Percentiles rank a stretch among this genome's conserved stretches.
Evolutionary conservation across 2,113 vertebrate genomes (phyloP).

Genomic region (Pyrgilauda ruficollis): DNA sequence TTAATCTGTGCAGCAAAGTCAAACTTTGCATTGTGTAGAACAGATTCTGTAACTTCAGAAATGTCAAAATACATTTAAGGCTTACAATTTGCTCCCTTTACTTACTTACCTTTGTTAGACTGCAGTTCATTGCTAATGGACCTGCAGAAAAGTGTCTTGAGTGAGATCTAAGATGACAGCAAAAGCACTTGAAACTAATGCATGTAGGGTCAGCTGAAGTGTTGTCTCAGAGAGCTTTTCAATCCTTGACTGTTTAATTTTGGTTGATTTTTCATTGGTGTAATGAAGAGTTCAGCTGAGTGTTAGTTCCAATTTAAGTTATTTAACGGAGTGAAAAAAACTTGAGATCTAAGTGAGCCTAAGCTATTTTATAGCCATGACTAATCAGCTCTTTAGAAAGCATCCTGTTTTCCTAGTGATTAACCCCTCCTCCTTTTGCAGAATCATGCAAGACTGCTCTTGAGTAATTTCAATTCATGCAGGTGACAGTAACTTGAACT

Average conservation of each 20-base stretch:
- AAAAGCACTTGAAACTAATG: not conserved
- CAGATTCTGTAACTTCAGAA: not conserved
- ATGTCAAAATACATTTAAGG: not conserved
- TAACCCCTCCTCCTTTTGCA: constrained; percentile 41
- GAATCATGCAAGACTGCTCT: constrained; percentile 56
- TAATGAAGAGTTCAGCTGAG: not conserved
- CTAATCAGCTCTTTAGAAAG: constrained; percentile 50
- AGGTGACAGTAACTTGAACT: constrained; percentile 63
- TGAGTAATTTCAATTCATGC: constrained; percentile 59
- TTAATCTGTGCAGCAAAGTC: not conserved
- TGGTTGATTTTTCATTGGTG: not conserved
- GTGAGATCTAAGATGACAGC: not conserved
- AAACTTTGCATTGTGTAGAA: not conserved
- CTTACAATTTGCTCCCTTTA: not conserved
- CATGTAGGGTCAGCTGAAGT: not conserved
- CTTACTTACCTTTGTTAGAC: not conserved
- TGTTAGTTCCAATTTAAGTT: constrained; percentile 27
- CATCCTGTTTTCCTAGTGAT: constrained; percentile 53
- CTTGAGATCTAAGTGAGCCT: constrained; percentile 16
- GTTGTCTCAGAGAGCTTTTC: constrained; percentile 16
- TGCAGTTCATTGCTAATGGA: not conserved
- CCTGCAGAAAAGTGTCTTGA: not conserved
- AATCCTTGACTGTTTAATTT: not conserved
- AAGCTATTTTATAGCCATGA: constrained; percentile 56
- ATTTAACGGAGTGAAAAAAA: constrained; percentile 32